Evolutionary conservation across 2,888 invertebrate species (phyloP).

Genomic region (Eristalis arbustorum): DNA sequence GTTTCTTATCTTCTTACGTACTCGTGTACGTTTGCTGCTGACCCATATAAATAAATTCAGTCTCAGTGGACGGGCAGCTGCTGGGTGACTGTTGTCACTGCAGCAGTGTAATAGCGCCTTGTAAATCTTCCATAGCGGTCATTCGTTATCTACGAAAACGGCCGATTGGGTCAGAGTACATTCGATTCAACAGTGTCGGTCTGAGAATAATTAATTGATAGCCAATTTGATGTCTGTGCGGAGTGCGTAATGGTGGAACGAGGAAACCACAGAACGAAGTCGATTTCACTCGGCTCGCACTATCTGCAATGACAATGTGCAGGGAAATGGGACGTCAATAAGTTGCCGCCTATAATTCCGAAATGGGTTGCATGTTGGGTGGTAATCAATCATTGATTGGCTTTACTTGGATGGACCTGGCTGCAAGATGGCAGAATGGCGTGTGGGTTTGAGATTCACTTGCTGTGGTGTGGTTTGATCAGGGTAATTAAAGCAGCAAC

Average conservation of each 20-base stretch:
- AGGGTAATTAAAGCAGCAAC: no score
- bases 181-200: background rate
- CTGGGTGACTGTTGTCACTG: background rate
- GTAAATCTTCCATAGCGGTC: conserved; percentile 36
- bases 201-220: conserved; percentile 24
- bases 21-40: background rate
- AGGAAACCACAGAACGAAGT: background rate
- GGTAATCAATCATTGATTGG: background rate
- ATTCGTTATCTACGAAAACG: conserved; percentile 22
- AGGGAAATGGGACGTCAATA: conserved; percentile 5
- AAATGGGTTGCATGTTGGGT: background rate
- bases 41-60: conserved; percentile 40
- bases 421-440: background rate
- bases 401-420: background rate
- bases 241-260: background rate
- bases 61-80: background rate
- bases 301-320: background rate
- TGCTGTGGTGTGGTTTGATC: background rate
- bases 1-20: conserved; percentile 29
- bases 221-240: background rate
- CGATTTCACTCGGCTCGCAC: background rate
- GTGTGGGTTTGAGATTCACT: background rate
- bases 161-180: conserved; percentile 1
- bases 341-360: conserved; percentile 9
- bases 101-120: conserved; percentile 7